Base-by-base conservation (phyloP, 2,113 vertebrate species). In the Lagopus leucura region DNA sequence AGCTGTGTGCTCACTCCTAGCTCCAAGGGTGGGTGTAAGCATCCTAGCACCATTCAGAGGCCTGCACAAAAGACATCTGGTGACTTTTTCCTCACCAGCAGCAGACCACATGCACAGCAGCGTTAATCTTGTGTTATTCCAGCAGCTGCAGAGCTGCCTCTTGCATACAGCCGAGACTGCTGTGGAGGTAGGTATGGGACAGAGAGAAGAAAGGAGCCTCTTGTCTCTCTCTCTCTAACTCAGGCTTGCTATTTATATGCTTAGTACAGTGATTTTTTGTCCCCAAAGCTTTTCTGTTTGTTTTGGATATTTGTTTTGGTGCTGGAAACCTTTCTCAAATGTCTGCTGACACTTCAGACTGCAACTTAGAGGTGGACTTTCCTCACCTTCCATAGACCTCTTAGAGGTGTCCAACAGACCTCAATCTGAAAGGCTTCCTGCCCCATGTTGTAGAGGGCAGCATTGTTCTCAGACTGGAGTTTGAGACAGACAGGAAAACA, bases 361-460 rank as follows among this genome's bases (percentile, higher is more conserved):
- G 43, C 71, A 92, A 47, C 12, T 58, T 25, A n/a, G 17, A 65
- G 22, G n/a, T 71, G 34, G 63, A 27, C 30, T 84, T 92, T 73
- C 61, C 19, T 15, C 82, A 0, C 34, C 12, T 76, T 60, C 74
- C 32, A 36, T 3, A 27, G 38, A 27, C 42, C 1, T 1, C 54
- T 40, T n/a, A 65, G 70, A 57, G 64, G 57, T 10, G 30, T 30
- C 15, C 40, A 89, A n/a, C 11, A 65, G 63, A 15, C 20, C 36
- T 72, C 64, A 45, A 1, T 21, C 28, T 14, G 57, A 58, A 86
- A 81, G 32, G 61, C 36, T 77, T 92, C 72, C 55, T 84, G 69
- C 30, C 21, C 3, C 8, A 0, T 12, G 4, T 6, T 54, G 1
- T 16, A 34, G 22, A 42, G 52, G 10, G 3, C 54, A 76, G 74